Evolutionary conservation across 2,888 invertebrate genomes (phyloP).

Genomic region (Tromatobia lineatoria): DNA sequence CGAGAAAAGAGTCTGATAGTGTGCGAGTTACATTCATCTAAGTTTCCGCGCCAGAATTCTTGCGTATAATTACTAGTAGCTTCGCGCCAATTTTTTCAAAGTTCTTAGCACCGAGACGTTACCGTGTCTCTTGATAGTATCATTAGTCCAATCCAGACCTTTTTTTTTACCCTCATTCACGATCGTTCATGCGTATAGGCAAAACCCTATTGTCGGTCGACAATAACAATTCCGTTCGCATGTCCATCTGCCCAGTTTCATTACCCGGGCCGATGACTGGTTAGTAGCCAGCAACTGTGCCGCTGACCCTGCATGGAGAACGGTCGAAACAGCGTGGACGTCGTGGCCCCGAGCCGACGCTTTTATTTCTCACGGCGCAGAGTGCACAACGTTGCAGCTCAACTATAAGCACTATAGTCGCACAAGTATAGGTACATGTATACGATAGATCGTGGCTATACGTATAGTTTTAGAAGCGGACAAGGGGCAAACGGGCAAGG

Average conservation of each 20-base stretch:
- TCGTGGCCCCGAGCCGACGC: conserved; percentile 56
- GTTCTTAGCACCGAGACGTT: too few relatives aligned
- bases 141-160: too few relatives aligned
- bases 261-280: not conserved
- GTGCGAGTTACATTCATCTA: too few relatives aligned
- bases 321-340: conserved; percentile 21
- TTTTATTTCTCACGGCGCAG: conserved; percentile 72
- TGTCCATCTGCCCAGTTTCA: not conserved
- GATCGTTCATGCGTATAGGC: too few relatives aligned
- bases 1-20: too few relatives aligned
- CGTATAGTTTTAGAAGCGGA: conserved; percentile 23
- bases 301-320: conserved; percentile 13
- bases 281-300: not conserved
- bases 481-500: conserved; percentile 59
- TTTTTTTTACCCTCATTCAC: too few relatives aligned
- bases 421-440: conserved; percentile 45
- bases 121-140: too few relatives aligned
- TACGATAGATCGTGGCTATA: conserved; percentile 41
- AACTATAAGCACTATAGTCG: conserved; percentile 34
- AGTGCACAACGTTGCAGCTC: conserved; percentile 36
- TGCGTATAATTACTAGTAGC: too few relatives aligned
- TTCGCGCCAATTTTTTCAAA: too few relatives aligned
- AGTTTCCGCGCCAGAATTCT: too few relatives aligned
- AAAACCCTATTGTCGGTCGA: not conserved
- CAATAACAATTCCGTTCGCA: not conserved